A percentile compares a stretch with the other conserved stretches of the same genome.
Conservation (phyloP, 2,113 vertebrate genomes). For the Austrofundulus limnaeus region DNA sequence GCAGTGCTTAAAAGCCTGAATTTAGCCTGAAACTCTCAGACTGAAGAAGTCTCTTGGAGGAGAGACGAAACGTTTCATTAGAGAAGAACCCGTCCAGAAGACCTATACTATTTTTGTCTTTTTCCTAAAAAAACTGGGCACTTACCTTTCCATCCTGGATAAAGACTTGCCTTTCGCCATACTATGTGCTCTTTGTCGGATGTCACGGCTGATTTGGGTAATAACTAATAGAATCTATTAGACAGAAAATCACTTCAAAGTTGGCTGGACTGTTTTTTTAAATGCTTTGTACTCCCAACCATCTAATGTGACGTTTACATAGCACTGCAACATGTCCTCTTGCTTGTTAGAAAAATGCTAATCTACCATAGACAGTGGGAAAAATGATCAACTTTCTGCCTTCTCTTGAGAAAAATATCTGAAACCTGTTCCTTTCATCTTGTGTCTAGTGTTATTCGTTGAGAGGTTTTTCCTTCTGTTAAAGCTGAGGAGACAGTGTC, state of each 20-base stretch:
- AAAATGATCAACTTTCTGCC: not conserved
- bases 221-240: not conserved
- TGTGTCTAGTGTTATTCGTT: conserved; percentile 21
- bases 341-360: not conserved
- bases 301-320: not conserved
- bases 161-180: no score
- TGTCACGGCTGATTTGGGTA: no score
- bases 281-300: not conserved
- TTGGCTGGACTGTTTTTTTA: not conserved
- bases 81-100: no score
- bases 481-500: conserved; percentile 39
- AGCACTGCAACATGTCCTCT: no score
- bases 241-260: not conserved
- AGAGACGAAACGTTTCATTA: no score
- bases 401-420: conserved; percentile 2
- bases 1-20: no score
- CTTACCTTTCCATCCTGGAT: not conserved
- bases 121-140: no score
- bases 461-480: conserved; percentile 33
- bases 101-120: no score
- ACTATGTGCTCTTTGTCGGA: no score
- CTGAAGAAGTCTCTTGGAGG: no score
- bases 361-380: not conserved
- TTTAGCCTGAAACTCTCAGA: no score
- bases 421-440: conserved; percentile 8